Base-by-base conservation (phyloP, 2,113 vertebrate species). In the Petaurus breviceps region DNA sequence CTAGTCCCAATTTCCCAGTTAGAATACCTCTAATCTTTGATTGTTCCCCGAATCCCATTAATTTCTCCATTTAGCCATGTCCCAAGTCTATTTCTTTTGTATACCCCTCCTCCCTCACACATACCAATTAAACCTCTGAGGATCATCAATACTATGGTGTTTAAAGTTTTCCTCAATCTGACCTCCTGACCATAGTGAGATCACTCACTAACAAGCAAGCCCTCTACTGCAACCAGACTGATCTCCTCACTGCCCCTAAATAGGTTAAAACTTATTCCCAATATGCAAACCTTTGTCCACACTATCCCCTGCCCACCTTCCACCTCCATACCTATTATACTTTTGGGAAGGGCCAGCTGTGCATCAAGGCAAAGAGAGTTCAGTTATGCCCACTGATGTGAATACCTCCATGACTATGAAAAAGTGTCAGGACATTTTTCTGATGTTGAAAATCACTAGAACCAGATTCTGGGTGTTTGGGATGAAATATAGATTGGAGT, bases 11-110 rank as follows among this genome's bases (percentile, higher is more conserved):
- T 61, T 93, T 90, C 54, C 51, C 51, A 19, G 43, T 55, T 1
- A 11, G 91, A 90, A 84, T 55, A 7, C 84, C 52, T 55, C 3
- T 61, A 47, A 90, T 49, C 84, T 94, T 90, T 77, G 52, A 46
- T 94, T 55, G 46, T 25, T 92, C 47, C 3, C 12, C 25, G 90
- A 61, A 31, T 46, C 49, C 50, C 90, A 26, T 6, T 92, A 92
- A 55, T 14, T 94, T 91, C 57, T 89, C 52, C 51, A 90, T 91
- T 93, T 19, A 94, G 92, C 93, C 90, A 11, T 90, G 46, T 77
- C 0, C 43, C 24, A 43, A 90, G 92, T 90, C 90, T 47, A 22
- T 4, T 11, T 92, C 90, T 93, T 49, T 24, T 50, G 8, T 8
- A 55, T 55, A 9, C 54, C 25, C 54, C 25, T 55, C 54, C 54